Percentiles rank a stretch among this genome's conserved stretches.
Conservation (phyloP, 2,113 vertebrate genomes). For the Antechinus flavipes region DNA sequence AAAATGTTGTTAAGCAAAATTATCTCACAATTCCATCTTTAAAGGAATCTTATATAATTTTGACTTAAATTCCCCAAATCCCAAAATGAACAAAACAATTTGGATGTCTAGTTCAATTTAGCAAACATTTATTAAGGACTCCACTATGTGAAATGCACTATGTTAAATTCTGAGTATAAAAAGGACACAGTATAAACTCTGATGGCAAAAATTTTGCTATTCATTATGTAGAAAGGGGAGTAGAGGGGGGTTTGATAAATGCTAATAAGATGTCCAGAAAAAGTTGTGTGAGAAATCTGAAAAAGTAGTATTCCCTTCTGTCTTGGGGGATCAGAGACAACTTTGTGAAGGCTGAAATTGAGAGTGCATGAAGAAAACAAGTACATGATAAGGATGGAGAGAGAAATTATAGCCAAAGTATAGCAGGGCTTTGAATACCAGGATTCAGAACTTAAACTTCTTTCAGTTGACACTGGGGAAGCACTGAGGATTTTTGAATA, state of each 20-base stretch:
- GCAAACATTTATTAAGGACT: background rate
- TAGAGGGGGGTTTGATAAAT: background rate
- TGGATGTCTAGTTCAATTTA: background rate
- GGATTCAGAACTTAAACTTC: background rate
- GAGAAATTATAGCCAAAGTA: too few relatives aligned
- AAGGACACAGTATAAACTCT: background rate
- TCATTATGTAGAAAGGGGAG: background rate
- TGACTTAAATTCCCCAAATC: background rate
- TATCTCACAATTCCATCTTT: background rate
- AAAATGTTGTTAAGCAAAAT: background rate
- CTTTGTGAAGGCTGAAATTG: background rate
- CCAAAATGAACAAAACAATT: background rate
- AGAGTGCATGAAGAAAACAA: background rate
- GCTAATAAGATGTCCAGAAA: background rate
- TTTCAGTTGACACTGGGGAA: background rate
- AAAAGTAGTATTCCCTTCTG: background rate
- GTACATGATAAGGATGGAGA: background rate
- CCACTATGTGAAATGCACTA: too few relatives aligned
- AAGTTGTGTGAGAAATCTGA: background rate
- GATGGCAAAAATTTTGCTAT: background rate
- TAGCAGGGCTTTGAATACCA: background rate
- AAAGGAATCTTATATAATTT: background rate
- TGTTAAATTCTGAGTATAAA: background rate
- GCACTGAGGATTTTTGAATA: background rate
- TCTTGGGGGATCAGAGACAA: background rate